Evolutionary conservation across 2,888 invertebrate species (phyloP), one percentile per base, ranked within the genome.

Genomic region (Phalangium opilio): DNA sequence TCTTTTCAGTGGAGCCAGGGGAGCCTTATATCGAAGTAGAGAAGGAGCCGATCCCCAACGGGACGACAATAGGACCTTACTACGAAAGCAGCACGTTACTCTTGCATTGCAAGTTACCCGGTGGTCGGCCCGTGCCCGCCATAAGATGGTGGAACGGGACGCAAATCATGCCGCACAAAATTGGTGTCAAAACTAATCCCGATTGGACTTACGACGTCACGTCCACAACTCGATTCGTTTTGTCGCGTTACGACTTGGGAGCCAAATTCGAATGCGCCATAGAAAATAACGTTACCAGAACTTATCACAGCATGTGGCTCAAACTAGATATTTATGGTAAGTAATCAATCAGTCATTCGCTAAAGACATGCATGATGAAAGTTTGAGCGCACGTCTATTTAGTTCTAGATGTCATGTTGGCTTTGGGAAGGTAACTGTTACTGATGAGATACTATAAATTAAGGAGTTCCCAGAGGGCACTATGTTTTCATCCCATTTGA

Each of bases 111-210:
- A 74, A 79, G 50, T 83, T 85, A 44, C 74, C 74, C 39, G 81
- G 81, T 43, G 87, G 87, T 41, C 82, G 85, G 57, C 90, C 90
- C 0, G 79, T 81, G 54, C 87, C 89, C 2, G 75, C 74, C 57
- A 79, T 90, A 50, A 75, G 76, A 53, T 90, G 89, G 89, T 84
- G 76, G 72, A 83, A 84, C 64, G 81, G 80, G 2, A 53, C 55
- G 3, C 43, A 50, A 19, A 49, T 55, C 12, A 44, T 57, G 21
- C 51, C 53, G 33, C 51, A 52, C 15, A 57, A 57, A 41, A 50
- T 50, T 10, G 27, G 27, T 8, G 27, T 27, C 27, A 27, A 27
- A 27, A 27, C 27, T 27, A 27, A 27, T 27, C 27, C 27, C 27
- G 27, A 27, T 27, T 27, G 27, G 27, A 27, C 27, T 7, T 27